Base-by-base conservation (phyloP, 2,113 vertebrate species). In the Tenrec ecaudatus region DNA sequence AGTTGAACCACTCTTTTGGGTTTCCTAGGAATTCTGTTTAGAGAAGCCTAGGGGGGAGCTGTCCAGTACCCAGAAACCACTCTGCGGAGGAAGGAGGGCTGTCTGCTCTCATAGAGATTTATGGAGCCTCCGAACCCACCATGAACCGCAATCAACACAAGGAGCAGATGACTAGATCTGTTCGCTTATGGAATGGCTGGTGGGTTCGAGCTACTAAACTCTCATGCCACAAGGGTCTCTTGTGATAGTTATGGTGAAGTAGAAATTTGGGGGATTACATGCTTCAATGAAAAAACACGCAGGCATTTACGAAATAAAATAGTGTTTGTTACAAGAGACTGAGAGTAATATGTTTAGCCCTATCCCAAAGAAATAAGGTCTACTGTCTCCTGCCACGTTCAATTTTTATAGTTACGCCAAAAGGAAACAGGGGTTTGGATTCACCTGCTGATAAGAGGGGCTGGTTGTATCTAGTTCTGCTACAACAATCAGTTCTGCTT, bases 401-500 rank as follows among this genome's bases (percentile, higher is more conserved):
- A 68, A 88, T 90, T 81, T 73, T 14, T 82, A 16, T 11, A 38
- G 0, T 75, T 31, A 75, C 2, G 16, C 29, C 79, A 25, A 88
- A 92, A 86, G 82, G 75, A 90, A 93, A 33, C 23, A 62, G 60
- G 23, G 3, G 82, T 79, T 93, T 96, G 29, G 20, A 22, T 66
- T 87, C 40, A 82, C 88, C 38, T 78, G 16, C 31, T 87, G 43
- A 79, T 76, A 69, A 90, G 4, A 75, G 57, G 25, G 29, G 27
- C 53, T 64, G 10, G 10, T 69, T 92, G 4, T 93, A 15, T 64
- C 68, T 85, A 68, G 38, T n/a, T 53, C 47, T 53, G 47, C 47
- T 53, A 53, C 12, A 15, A 93, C 93, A 96, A 91, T 94, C 79
- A 85, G 84, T 40, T n/a, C 6, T 62, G 14, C 78, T 94, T 88